Evolutionary conservation across 2,888 invertebrate species (phyloP), one percentile per base, ranked within the genome.

Genomic region (Dicycla oo): DNA sequence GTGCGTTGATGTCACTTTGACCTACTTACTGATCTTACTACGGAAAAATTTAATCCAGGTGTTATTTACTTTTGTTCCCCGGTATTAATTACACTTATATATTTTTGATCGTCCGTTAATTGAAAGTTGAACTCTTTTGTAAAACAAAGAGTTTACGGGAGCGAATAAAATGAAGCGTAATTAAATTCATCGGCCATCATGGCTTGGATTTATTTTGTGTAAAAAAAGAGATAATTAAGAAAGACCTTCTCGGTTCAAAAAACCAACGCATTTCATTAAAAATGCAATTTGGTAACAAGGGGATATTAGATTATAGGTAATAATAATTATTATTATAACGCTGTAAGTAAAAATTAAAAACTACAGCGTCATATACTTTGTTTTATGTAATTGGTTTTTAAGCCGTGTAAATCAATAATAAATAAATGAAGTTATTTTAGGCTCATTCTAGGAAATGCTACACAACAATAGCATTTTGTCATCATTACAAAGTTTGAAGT

Each of bases 151-250:
- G 49, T 30, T 38, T 45, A 73, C 49, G 51, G 43, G 26, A 40
- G 56, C 74, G 75, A 66, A 68, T 72, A 72, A 69, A 75, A 75
- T 60, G 34, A 61, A 71, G 40, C 23, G 62, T 73, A 73, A 80
- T 82, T 75, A 75, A 80, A 73, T 69, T 76, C 69, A 61, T 47
- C 0, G n/a, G 47, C 49, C 49, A 49, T 53, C 26, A n/a, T 18
- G 0, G 45, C 47, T 78, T 64, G 69, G 68, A 63, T 71, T 68
- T 68, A 58, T 30, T 62, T 66, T 68, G 23, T 26, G 30, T 30
- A 53, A 80, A 64, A 69, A 61, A n/a, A n/a, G 18, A 20, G 6
- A 40, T n/a, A n/a, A n/a, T 34, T 1, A 69, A 54, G 75, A 70
- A 57, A 47, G 61, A 3, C 34, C 40, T 26, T 57, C 45, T 34